Base-by-base conservation (phyloP, 2,113 vertebrate species). In the Pseudorectes ferrugineus region DNA sequence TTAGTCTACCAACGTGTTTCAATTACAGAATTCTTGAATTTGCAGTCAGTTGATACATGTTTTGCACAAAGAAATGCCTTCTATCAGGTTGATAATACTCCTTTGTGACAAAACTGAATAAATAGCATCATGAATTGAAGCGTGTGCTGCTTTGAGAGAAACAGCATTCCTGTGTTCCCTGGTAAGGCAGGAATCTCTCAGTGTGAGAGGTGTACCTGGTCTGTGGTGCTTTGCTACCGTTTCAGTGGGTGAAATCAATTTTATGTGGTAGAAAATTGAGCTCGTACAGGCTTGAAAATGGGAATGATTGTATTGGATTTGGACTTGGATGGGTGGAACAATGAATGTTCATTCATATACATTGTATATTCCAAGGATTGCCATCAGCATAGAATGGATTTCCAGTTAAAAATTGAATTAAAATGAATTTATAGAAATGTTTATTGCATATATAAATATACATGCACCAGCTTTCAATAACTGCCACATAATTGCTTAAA, bases 71-170 rank as follows among this genome's bases (percentile, higher is more conserved):
- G 11, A 58, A 76, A 57, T 54, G 14, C 52, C 2, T 1, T 68
- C 82, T 95, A 89, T 43, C 26, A 57, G 31, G 57, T 21, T 51
- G 36, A 15, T 80, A 61, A 45, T 66, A 43, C 12, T 3, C 14
- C 15, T 85, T 85, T 76, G 62, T 70, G 65, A 62, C 63, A 83
- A 77, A 92, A 88, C 38, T 20, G 33, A 67, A 40, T 77, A 91
- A 89, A 62, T 26, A 65, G 10, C 6, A 9, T 51, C 8, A 43
- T 51, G 49, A 79, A 78, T 74, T 62, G 71, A 88, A 81, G n/a
- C 5, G 4, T 51, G 21, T 46, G 38, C 63, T 76, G 25, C 55
- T 78, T 52, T 52, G 70, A 65, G 71, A 77, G 74, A 57, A 70
- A 36, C 28, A 52, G 25, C 9, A 25, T 71, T 91, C 28, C 70